Conservation (phyloP, 2,113 vertebrate genomes). For the Herpetotheres cachinnans region DNA sequence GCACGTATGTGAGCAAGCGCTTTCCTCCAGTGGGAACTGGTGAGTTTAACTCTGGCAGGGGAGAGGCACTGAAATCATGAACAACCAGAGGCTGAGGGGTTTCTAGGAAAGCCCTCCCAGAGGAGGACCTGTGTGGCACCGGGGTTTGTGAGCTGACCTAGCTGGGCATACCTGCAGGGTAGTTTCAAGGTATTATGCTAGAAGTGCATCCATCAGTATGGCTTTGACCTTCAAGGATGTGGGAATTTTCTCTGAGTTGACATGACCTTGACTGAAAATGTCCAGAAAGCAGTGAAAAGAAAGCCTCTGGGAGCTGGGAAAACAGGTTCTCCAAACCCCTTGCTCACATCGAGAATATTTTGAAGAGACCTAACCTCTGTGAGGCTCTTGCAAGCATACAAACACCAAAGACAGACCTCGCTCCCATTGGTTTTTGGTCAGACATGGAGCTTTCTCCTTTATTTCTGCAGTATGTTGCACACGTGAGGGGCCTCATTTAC, state of each 20-base stretch:
- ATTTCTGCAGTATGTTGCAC: constrained; percentile 52
- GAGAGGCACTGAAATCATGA: not conserved
- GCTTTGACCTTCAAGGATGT: not conserved
- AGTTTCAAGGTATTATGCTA: accelerated
- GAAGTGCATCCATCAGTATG: not conserved
- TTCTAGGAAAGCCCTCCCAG: not conserved
- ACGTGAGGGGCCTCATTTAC: constrained; percentile 2
- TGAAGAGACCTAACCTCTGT: not conserved
- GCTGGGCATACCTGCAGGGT: not conserved
- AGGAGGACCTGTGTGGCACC: not conserved
- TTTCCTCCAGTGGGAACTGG: not conserved
- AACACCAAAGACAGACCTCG: not conserved
- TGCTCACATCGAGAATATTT: accelerated
- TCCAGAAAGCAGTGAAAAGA: not conserved
- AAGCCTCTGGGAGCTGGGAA: not conserved
- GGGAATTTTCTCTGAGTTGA: not conserved
- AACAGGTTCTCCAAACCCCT: accelerated
- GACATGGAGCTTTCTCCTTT: constrained; percentile 60
- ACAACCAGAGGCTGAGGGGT: not conserved
- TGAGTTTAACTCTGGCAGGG: not conserved
- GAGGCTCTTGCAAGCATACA: not conserved
- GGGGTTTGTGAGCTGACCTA: not conserved
- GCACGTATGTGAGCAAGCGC: accelerated
- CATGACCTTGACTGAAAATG: not conserved
- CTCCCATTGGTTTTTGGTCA: not conserved